These are phyloP conservation scores for Perca fluviatilis DNA, from an alignment of 2,113 vertebrate genomes.

Conservation along the genomic window DNA sequence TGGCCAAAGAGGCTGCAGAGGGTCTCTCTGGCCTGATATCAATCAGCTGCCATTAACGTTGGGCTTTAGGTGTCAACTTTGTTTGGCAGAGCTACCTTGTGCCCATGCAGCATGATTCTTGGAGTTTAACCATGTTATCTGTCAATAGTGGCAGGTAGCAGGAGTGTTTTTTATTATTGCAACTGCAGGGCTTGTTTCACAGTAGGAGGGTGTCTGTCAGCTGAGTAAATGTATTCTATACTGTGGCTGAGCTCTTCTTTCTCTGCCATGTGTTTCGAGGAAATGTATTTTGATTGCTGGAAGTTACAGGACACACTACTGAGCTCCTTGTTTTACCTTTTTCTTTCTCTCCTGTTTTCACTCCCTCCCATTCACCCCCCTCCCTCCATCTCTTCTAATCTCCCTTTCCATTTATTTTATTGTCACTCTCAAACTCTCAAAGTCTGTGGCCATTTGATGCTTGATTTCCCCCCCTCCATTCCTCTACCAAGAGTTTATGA, in stretches of 20 bases:
- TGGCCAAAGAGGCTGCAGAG: constrained; percentile 38
- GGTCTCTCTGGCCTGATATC: constrained; percentile 64
- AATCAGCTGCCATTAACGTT: constrained; percentile 72
- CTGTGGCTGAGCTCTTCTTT: constrained; percentile 55
- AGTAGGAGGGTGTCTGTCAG: constrained; percentile 63
- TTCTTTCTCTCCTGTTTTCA: constrained; percentile 17
- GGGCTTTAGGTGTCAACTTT: constrained; percentile 77
- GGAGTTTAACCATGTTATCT: constrained; percentile 79
- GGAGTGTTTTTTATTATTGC: constrained; percentile 67
- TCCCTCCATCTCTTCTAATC: constrained; percentile 34
- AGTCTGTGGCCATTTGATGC: constrained; percentile 62
- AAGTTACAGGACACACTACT: constrained; percentile 41
- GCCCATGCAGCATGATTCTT: constrained; percentile 60
- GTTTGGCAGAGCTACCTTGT: constrained; percentile 51
- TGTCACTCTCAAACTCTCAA: constrained; percentile 47
- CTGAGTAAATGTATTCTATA: constrained; percentile 67
- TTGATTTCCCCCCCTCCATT: constrained; percentile 45
- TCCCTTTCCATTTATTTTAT: constrained; percentile 58
- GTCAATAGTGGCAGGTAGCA: constrained; percentile 70
- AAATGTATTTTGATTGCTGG: constrained; percentile 62
- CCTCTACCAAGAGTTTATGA: constrained; percentile 63
- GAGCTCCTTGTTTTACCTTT: constrained; percentile 2
- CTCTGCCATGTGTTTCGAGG: constrained; percentile 37
- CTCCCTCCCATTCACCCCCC: background rate
- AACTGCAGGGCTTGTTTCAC: constrained; percentile 61